Evolutionary conservation across 2,888 invertebrate species (phyloP).

Genomic region (Spisula solida): DNA sequence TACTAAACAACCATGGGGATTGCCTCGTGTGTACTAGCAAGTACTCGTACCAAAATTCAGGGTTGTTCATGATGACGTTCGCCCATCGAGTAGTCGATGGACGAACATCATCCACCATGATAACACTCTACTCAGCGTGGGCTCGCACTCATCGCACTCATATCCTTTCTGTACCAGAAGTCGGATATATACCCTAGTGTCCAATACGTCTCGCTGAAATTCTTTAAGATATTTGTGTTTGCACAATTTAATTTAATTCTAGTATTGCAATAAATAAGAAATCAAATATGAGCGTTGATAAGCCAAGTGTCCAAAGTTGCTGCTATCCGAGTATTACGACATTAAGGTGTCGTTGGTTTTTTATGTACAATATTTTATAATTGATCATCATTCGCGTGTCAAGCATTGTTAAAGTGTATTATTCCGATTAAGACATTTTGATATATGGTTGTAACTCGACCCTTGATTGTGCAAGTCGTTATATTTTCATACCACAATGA

Average conservation of each 20-base stretch:
- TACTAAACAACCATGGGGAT: no score
- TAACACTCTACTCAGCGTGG: no score
- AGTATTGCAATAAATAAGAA: background rate
- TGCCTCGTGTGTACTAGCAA: no score
- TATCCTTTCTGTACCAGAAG: no score
- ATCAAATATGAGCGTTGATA: background rate
- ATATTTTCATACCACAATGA: conserved; percentile 2
- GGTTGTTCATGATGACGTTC: no score
- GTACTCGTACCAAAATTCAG: no score
- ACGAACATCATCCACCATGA: no score
- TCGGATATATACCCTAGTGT: no score
- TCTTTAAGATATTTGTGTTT: background rate
- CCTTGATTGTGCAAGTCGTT: background rate
- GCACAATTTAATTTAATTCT: background rate
- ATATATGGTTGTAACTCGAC: background rate
- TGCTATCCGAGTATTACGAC: background rate
- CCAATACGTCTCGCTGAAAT: no score
- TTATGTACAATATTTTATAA: background rate
- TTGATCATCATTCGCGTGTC: background rate
- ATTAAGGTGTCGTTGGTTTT: background rate
- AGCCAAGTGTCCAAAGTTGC: background rate
- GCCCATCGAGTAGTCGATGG: no score
- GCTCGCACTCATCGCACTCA: no score
- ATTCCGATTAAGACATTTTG: conserved; percentile 20
- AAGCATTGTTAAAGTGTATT: background rate